Conservation (phyloP, 2,888 invertebrate species). For the Cynaeus angustus region DNA sequence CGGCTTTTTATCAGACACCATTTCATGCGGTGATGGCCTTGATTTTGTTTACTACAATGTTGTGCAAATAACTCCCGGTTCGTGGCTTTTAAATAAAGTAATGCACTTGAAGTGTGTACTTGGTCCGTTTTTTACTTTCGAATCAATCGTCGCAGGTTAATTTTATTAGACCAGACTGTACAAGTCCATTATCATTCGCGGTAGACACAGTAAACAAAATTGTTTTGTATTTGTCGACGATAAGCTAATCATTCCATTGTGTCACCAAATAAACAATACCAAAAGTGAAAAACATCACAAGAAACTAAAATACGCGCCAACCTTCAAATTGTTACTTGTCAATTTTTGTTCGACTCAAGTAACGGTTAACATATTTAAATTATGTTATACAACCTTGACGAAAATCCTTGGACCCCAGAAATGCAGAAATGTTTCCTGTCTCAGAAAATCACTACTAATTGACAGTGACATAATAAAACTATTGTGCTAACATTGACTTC, state of each 20-base stretch:
- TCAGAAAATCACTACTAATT: conserved; percentile 4
- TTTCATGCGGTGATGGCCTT: conserved; percentile 64
- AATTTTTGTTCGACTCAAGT: neutral
- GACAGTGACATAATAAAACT: neutral
- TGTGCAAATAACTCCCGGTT: conserved; percentile 63
- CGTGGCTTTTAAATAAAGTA: conserved; percentile 58
- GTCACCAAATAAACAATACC: conserved; percentile 38
- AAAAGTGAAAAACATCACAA: conserved; percentile 15
- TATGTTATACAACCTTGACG: conserved; percentile 9
- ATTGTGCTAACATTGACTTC: neutral
- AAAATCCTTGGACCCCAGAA: conserved; percentile 27
- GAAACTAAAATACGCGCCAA: conserved; percentile 4
- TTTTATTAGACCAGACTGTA: conserved; percentile 16
- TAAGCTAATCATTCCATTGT: conserved; percentile 47
- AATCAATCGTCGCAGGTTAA: conserved; percentile 16
- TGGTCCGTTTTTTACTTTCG: conserved; percentile 33
- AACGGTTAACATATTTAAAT: conserved; percentile 4
- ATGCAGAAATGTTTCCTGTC: conserved; percentile 17
- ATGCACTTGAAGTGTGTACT: conserved; percentile 43
- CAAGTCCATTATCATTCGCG: conserved; percentile 29
- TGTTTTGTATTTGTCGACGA: conserved; percentile 45
- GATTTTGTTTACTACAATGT: conserved; percentile 64
- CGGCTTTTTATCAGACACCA: conserved; percentile 66
- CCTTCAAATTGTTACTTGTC: conserved; percentile 2
- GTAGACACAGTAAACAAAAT: conserved; percentile 46